These are phyloP conservation scores for Zaprionus vittiger DNA, from an alignment of 1,140 invertebrate genomes.

Conservation along the genomic window DNA sequence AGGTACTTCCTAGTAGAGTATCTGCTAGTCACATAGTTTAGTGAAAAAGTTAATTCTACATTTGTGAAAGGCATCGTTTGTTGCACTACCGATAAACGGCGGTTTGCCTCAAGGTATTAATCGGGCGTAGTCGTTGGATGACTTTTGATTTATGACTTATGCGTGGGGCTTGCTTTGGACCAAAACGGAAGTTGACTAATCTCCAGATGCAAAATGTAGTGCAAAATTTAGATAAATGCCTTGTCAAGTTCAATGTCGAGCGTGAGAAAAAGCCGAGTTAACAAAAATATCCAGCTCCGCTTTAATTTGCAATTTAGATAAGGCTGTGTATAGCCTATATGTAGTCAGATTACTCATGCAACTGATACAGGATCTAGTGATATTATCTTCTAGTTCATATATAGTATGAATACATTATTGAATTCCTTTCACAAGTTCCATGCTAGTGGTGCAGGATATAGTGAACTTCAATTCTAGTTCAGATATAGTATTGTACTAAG, in stretches of 20 bases:
- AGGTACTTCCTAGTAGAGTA: not conserved
- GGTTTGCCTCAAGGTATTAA: slow-evolving; percentile 24
- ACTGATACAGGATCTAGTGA: no score
- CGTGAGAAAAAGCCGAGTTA: not conserved
- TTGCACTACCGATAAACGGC: slow-evolving; percentile 23
- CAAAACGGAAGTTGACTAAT: slow-evolving; percentile 40
- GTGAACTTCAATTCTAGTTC: no score
- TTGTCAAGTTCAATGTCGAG: slow-evolving; percentile 5
- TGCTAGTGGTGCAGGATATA: no score
- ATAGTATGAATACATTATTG: no score
- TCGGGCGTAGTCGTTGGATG: slow-evolving; percentile 21
- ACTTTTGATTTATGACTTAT: slow-evolving; percentile 42
- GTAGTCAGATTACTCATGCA: no score
- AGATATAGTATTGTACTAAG: no score
- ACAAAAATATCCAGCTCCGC: not conserved
- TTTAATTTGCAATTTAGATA: no score
- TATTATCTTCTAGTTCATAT: no score
- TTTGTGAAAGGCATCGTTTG: slow-evolving; percentile 26
- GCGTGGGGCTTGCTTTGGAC: not conserved
- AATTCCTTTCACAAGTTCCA: no score
- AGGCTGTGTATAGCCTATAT: no score
- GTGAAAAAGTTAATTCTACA: not conserved
- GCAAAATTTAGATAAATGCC: not conserved
- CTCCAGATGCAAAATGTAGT: slow-evolving; percentile 11
- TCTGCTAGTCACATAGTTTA: not conserved